Evolutionary conservation across 2,888 invertebrate species (phyloP), one percentile per base, ranked within the genome.

Genomic region (Phyto melanocephala): DNA sequence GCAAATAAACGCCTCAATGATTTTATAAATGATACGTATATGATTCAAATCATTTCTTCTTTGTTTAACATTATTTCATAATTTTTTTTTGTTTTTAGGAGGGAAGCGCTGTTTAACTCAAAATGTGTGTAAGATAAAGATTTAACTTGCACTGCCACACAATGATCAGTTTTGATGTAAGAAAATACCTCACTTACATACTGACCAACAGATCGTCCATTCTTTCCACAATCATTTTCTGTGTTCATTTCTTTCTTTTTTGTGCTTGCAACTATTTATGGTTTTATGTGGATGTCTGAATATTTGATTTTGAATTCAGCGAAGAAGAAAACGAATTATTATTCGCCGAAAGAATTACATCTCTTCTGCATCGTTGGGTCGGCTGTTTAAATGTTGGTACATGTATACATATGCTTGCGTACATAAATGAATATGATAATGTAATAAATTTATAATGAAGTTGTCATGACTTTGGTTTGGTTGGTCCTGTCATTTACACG

Each of bases 391-490:
- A 47, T 45, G 24, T 68, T 40, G 24, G 50, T 33, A 60, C 17
- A n/a, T n/a, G n/a, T 22, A 42, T 15, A 45, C 62, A 6, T 28
- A 28, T 28, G 28, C 6, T 5, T 6, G 6, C 3, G 3, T 6
- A 15, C 4, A 2, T n/a, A n/a, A 24, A 52, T n/a, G 17, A 17
- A 4, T 42, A 52, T 45, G 71, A 78, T 81, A 83, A 60, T 52
- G 78, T 74, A 83, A 85, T 84, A 85, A 81, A 85, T 85, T 85
- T 79, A 86, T 86, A 86, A 87, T 87, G 85, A 87, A 87, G 87
- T 86, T 87, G 87, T 86, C 87, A 85, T 86, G 80, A 77, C 65
- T 81, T n/a, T n/a, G n/a, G 74, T 54, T 63, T 80, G 72, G 68
- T 79, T 71, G 71, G 71, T 58, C 67, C 54, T 68, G 40, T 79